These are phyloP conservation scores for Gopherus flavomarginatus DNA, from an alignment of 2,113 vertebrate genomes.

Conservation along the genomic window DNA sequence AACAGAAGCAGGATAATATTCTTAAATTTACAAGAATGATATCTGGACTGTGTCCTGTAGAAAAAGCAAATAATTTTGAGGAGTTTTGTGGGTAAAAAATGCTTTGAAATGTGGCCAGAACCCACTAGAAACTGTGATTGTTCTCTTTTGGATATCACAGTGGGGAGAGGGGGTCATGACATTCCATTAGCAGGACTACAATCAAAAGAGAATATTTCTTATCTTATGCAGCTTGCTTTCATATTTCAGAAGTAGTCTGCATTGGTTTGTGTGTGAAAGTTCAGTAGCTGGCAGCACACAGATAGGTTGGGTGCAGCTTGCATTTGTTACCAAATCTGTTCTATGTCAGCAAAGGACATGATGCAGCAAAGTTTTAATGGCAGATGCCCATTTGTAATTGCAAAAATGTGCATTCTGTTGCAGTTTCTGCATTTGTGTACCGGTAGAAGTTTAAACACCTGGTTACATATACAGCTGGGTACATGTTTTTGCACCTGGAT, in stretches of 20 bases:
- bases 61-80: not conserved
- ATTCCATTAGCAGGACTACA: not conserved
- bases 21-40: not conserved
- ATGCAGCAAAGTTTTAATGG: not conserved
- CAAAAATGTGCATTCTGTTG: not conserved
- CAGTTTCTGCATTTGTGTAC: not conserved
- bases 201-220: not conserved
- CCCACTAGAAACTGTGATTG: rapidly evolving
- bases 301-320: not conserved
- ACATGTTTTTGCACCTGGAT: not conserved
- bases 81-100: not conserved
- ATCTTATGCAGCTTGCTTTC: not conserved
- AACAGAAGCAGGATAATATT: not conserved
- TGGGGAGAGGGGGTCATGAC: too few relatives aligned
- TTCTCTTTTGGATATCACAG: not conserved
- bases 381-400: not conserved
- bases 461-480: not conserved
- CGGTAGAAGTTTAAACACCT: not conserved
- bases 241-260: not conserved
- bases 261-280: not conserved
- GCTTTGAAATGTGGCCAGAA: not conserved
- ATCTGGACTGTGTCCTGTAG: not conserved
- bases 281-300: not conserved
- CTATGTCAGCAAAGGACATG: not conserved
- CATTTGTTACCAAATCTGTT: not conserved